A percentile compares a stretch with the other conserved stretches of the same genome.
These are phyloP conservation scores for Calameuta filiformis DNA, from an alignment of 2,888 invertebrate genomes.

Conservation along the genomic window DNA sequence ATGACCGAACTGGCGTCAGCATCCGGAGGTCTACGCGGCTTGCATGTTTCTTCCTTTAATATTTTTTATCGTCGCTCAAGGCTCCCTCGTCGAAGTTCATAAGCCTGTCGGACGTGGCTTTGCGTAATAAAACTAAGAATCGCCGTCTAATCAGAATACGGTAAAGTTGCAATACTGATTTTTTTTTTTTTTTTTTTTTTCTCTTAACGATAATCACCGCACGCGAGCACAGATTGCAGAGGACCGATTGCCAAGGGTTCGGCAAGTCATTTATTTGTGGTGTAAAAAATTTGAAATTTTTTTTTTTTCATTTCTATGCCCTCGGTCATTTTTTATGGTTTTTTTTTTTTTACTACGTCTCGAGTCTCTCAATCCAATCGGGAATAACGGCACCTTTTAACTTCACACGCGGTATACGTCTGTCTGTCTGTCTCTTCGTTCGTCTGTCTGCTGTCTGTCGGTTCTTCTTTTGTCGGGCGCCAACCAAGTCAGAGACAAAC, in stretches of 20 bases:
- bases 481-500: no score
- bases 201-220: background rate
- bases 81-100: background rate
- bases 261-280: background rate
- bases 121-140: background rate
- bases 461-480: no score
- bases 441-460: no score
- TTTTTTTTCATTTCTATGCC: no score
- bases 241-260: background rate
- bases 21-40: background rate
- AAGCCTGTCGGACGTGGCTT: background rate
- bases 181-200: background rate
- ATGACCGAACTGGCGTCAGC: no score
- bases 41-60: background rate
- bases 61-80: background rate
- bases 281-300: no score
- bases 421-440: no score
- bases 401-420: no score
- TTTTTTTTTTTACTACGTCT: background rate
- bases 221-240: no score
- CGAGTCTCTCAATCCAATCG: background rate
- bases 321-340: no score
- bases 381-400: background rate
- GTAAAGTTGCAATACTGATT: background rate
- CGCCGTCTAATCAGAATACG: background rate